Evolutionary conservation across 2,113 vertebrate genomes (phyloP).

Genomic region (Lagopus muta): DNA sequence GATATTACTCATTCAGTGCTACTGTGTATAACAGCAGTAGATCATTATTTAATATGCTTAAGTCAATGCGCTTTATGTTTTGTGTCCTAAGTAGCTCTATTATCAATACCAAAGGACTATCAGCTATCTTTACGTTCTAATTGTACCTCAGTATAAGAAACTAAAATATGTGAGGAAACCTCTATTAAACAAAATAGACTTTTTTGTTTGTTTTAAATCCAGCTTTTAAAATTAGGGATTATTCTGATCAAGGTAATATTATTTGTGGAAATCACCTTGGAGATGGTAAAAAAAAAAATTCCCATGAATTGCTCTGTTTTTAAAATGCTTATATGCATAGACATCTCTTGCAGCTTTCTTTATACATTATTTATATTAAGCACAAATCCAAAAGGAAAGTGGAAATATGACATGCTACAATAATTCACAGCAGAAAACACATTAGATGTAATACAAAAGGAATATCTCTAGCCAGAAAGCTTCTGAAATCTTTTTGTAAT

Average conservation of each 20-base stretch:
- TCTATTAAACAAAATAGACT: neutral
- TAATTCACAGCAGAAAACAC: constrained; percentile 19
- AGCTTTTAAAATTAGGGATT: neutral
- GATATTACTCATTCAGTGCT: neutral
- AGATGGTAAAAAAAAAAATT: neutral
- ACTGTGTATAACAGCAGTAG: neutral
- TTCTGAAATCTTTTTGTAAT: neutral
- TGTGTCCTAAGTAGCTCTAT: neutral
- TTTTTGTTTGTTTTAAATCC: neutral
- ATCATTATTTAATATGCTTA: neutral
- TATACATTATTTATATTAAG: neutral
- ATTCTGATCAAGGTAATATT: neutral
- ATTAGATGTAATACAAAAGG: neutral
- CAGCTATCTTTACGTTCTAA: neutral
- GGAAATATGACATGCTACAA: neutral
- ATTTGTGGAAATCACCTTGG: neutral
- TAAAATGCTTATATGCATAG: neutral
- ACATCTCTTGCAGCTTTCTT: neutral
- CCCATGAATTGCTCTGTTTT: neutral
- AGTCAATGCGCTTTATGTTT: neutral
- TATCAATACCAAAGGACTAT: neutral
- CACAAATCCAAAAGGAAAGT: neutral
- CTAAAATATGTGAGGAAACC: neutral
- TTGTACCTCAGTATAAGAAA: neutral
- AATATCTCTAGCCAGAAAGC: neutral